Conservation (phyloP, 2,888 invertebrate genomes). For the Brenthis ino region DNA sequence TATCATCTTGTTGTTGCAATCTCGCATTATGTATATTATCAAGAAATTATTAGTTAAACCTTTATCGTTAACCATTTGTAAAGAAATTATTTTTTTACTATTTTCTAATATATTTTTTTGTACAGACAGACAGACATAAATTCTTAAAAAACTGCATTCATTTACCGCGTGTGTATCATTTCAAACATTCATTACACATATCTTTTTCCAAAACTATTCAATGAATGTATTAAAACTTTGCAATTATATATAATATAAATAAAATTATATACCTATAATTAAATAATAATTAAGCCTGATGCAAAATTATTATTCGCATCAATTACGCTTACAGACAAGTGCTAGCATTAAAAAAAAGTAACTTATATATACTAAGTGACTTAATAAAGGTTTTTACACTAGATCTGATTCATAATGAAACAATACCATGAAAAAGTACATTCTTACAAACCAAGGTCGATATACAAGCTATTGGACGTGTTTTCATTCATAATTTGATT, state of each 20-base stretch:
- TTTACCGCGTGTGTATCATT: too few species aligned
- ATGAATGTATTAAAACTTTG: too few species aligned
- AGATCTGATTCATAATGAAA: slow-evolving; percentile 5
- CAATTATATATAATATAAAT: too few species aligned
- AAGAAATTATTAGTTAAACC: background rate
- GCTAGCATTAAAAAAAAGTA: too few species aligned
- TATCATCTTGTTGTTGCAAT: slow-evolving; percentile 9
- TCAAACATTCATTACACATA: too few species aligned
- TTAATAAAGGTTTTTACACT: background rate
- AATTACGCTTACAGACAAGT: background rate
- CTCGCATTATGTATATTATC: background rate
- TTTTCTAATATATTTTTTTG: background rate
- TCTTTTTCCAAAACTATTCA: too few species aligned
- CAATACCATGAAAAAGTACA: background rate
- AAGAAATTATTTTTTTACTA: background rate
- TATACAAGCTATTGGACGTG: slow-evolving; percentile 8
- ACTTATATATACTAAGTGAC: background rate
- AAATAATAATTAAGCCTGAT: too few species aligned
- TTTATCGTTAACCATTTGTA: too few species aligned
- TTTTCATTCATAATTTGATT: slow-evolving; percentile 22
- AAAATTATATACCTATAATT: too few species aligned
- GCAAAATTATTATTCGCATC: background rate
- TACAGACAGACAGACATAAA: too few species aligned
- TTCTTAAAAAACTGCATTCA: too few species aligned
- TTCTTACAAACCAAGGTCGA: slow-evolving; percentile 8